Percentiles rank a stretch among this genome's conserved stretches.
Conservation (phyloP, 2,113 vertebrate genomes). For the Ginglymostoma cirratum region DNA sequence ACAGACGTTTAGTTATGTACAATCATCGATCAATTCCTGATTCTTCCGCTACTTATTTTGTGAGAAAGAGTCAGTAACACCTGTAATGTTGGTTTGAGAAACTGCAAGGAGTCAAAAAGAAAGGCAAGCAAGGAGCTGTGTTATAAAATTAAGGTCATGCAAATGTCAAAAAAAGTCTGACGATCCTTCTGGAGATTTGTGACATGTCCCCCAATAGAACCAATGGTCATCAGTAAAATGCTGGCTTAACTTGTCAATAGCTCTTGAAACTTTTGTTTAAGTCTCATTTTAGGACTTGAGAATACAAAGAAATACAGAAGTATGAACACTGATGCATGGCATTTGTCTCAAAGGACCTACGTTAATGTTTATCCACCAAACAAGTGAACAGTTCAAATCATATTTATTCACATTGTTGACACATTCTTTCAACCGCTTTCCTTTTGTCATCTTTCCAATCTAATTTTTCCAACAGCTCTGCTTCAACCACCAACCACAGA, state of each 20-base stretch:
- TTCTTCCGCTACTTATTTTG: background rate
- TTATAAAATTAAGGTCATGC: background rate
- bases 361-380: background rate
- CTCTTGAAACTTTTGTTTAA: background rate
- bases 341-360: background rate
- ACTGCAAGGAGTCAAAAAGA: background rate
- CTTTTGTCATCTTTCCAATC: too few species aligned
- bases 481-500: too few species aligned
- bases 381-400: too few species aligned
- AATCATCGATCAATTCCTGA: background rate
- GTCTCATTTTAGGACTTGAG: background rate
- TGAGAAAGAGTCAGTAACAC: background rate
- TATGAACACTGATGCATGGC: background rate
- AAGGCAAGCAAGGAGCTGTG: background rate
- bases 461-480: too few species aligned
- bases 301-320: background rate
- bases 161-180: background rate
- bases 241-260: background rate
- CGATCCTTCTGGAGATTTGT: background rate
- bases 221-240: background rate
- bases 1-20: background rate
- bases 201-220: background rate
- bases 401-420: too few species aligned
- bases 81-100: background rate
- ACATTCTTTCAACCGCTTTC: too few species aligned